phyloP scores from a whole-genome alignment of 2,888 invertebrate genomes.

The Plagodis pulveraria region DNA sequence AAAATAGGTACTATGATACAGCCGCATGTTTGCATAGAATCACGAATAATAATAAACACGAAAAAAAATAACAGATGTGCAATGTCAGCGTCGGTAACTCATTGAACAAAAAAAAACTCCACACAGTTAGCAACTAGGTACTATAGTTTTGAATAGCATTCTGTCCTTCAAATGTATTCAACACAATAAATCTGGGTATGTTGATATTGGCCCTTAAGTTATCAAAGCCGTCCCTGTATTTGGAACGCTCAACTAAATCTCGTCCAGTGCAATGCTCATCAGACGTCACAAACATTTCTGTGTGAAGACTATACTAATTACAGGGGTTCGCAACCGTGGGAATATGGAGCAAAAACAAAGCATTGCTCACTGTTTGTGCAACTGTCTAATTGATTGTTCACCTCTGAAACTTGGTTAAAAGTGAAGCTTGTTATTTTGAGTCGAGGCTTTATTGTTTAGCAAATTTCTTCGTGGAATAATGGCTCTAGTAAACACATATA shows the following conservation, averaged over 20 bases:
- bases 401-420: slow-evolving; percentile 26
- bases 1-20: too few species aligned
- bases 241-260: slow-evolving; percentile 3
- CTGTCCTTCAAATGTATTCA: too few species aligned
- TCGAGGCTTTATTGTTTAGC: slow-evolving; percentile 6
- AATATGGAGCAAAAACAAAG: slow-evolving; percentile 59
- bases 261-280: slow-evolving; percentile 15
- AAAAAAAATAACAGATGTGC: too few species aligned
- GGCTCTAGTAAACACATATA: too few species aligned
- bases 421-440: slow-evolving; percentile 17
- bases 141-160: too few species aligned
- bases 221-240: slow-evolving; percentile 1
- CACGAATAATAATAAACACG: too few species aligned
- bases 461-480: background rate
- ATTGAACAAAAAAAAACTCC: too few species aligned
- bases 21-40: too few species aligned
- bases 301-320: slow-evolving; percentile 52
- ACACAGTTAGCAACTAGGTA: too few species aligned
- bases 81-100: too few species aligned
- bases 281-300: slow-evolving; percentile 48
- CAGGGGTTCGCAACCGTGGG: slow-evolving; percentile 64
- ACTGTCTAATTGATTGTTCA: slow-evolving; percentile 41
- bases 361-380: slow-evolving; percentile 31
- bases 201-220: background rate
- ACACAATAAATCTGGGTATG: too few species aligned